Conservation (phyloP, 2,797 vertebrate genomes). For the Danio tinwini region DNA sequence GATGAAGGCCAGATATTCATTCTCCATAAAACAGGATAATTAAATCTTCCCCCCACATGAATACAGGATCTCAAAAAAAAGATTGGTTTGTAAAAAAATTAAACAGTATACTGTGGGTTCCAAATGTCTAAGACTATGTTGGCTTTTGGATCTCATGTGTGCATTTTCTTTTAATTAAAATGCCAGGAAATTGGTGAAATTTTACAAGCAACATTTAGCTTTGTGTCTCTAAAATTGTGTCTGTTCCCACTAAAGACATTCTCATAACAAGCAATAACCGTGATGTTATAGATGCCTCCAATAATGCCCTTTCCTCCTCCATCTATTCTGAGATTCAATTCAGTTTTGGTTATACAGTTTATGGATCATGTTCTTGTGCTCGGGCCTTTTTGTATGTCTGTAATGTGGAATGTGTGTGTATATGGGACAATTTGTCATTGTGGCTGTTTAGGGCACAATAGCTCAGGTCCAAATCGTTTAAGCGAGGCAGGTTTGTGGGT, state of each 20-base stretch:
- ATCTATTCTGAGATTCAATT: slow-evolving; percentile 18
- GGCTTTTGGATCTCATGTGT: neutral
- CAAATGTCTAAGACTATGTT: neutral
- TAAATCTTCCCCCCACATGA: slow-evolving; percentile 23
- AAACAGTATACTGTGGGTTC: neutral
- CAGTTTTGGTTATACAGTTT: slow-evolving; percentile 14
- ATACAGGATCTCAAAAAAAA: slow-evolving; percentile 23
- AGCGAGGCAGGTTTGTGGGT: slow-evolving; percentile 61
- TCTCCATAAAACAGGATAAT: slow-evolving; percentile 48
- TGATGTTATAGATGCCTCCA: neutral
- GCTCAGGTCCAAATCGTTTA: slow-evolving; percentile 64
- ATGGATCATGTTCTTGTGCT: neutral
- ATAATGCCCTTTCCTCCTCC: neutral
- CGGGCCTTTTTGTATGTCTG: slow-evolving; percentile 1
- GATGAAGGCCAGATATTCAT: slow-evolving; percentile 23
- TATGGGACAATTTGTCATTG: slow-evolving; percentile 48
- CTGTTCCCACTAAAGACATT: slow-evolving; percentile 1
- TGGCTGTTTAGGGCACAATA: slow-evolving; percentile 65
- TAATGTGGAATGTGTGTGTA: neutral
- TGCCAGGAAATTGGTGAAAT: neutral
- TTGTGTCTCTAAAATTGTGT: slow-evolving; percentile 2
- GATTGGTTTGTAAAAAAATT: neutral
- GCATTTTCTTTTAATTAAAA: neutral
- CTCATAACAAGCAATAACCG: slow-evolving; percentile 35
- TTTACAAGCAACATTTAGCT: slow-evolving; percentile 22